Evolutionary conservation across 2,797 vertebrate genomes (phyloP).

Genomic region (Synaphobranchus kaupii): DNA sequence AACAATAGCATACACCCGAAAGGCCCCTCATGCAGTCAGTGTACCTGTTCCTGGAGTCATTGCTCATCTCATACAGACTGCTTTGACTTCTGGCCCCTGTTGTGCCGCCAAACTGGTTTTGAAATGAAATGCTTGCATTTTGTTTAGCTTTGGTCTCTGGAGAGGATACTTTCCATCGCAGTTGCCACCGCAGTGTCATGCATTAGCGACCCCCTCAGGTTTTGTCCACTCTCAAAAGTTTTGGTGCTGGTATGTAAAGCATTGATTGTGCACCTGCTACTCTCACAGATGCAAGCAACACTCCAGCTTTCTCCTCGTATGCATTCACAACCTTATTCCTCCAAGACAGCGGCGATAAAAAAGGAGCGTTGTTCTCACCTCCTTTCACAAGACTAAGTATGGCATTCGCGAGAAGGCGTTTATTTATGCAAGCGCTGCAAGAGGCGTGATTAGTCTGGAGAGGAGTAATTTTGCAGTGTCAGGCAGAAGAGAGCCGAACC

Average conservation of each 20-base stretch:
- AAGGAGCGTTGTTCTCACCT: constrained; percentile 22
- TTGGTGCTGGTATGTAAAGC: background rate
- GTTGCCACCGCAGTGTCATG: background rate
- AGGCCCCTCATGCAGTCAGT: background rate
- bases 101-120: constrained; percentile 14
- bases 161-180: constrained; percentile 36
- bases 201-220: too few relatives aligned
- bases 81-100: background rate
- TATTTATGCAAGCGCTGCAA: constrained; percentile 38
- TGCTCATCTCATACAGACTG: background rate
- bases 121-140: constrained; percentile 28
- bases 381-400: constrained; percentile 16
- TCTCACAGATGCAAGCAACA: constrained; percentile 21
- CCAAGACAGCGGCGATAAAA: constrained; percentile 14
- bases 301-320: constrained; percentile 17
- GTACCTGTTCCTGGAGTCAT: background rate
- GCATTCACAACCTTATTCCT: background rate
- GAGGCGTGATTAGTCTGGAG: constrained; percentile 28
- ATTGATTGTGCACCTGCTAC: background rate
- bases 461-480: constrained; percentile 27
- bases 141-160: constrained; percentile 28
- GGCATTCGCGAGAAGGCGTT: constrained; percentile 33
- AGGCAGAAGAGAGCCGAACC: background rate
- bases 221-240: background rate
- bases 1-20: background rate